Percentiles rank a stretch among this genome's conserved stretches.
Conservation (phyloP, 2,797 vertebrate species). For the Lemur catta region DNA sequence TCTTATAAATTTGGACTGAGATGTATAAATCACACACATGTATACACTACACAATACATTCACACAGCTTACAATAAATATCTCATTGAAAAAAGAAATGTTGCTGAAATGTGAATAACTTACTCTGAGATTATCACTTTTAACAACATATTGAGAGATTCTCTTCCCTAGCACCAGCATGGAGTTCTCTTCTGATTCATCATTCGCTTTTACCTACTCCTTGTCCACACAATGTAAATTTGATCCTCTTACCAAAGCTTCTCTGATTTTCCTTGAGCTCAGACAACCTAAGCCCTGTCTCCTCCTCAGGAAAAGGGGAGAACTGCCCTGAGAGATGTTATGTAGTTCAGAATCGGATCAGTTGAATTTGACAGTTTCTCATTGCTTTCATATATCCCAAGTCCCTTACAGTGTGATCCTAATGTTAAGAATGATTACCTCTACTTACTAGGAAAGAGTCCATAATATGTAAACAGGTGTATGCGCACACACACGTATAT, state of each 20-base stretch:
- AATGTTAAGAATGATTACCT: not conserved
- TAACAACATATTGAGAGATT: not conserved
- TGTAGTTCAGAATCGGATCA: not conserved
- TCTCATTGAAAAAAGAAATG: not conserved
- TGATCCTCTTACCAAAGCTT: not conserved
- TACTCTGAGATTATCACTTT: not conserved
- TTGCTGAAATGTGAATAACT: not conserved
- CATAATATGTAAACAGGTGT: not conserved
- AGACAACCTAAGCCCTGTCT: not conserved
- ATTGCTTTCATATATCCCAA: not conserved
- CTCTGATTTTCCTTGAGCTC: not conserved
- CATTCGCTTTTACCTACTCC: not conserved
- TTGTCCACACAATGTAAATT: not conserved
- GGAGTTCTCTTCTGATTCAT: not conserved
- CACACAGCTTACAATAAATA: not conserved
- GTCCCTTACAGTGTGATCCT: not conserved
- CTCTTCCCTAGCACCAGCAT: not conserved
- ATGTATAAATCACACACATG: not conserved
- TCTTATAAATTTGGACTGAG: not conserved
- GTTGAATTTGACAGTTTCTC: not conserved
- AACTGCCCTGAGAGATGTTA: not conserved
- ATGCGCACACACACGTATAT: fast-evolving
- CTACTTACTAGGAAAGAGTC: not conserved
- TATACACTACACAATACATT: not conserved
- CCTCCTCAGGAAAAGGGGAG: not conserved